Evolutionary conservation across 2,888 invertebrate species (phyloP).

Genomic region (Arctia plantaginis): DNA sequence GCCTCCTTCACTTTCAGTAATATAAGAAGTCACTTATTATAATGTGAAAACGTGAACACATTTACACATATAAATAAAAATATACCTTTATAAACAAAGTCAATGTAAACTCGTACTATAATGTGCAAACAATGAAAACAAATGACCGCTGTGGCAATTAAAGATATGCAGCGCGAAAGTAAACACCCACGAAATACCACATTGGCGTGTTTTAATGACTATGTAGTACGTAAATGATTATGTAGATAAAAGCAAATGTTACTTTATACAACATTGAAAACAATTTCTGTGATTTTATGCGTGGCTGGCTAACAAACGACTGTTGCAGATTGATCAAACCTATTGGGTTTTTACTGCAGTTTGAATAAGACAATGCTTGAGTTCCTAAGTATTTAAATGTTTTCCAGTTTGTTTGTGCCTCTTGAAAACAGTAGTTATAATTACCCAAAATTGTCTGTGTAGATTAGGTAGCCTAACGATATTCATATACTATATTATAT

Average conservation of each 20-base stretch:
- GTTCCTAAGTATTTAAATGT: too few species aligned
- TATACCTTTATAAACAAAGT: background rate
- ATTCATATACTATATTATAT: too few species aligned
- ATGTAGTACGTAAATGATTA: background rate
- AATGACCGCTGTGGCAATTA: constrained; percentile 12
- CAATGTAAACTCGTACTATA: background rate
- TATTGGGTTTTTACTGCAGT: background rate
- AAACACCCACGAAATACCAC: constrained; percentile 30
- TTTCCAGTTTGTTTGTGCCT: too few species aligned
- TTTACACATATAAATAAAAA: background rate
- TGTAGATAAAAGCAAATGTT: background rate
- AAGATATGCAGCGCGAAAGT: constrained; percentile 19
- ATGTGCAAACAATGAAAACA: constrained; percentile 13
- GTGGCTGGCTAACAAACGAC: background rate
- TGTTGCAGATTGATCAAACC: background rate
- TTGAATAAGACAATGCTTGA: background rate
- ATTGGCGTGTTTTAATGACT: background rate
- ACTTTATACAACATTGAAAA: background rate
- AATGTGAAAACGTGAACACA: background rate
- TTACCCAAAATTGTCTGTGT: too few species aligned
- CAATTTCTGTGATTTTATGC: background rate
- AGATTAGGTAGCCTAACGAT: too few species aligned
- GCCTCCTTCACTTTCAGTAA: too few species aligned
- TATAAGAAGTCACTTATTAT: too few species aligned
- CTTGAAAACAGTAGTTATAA: too few species aligned